These are phyloP conservation scores for Orestias chungarensis DNA, from an alignment of 2,797 vertebrate genomes.

Conservation along the genomic window DNA sequence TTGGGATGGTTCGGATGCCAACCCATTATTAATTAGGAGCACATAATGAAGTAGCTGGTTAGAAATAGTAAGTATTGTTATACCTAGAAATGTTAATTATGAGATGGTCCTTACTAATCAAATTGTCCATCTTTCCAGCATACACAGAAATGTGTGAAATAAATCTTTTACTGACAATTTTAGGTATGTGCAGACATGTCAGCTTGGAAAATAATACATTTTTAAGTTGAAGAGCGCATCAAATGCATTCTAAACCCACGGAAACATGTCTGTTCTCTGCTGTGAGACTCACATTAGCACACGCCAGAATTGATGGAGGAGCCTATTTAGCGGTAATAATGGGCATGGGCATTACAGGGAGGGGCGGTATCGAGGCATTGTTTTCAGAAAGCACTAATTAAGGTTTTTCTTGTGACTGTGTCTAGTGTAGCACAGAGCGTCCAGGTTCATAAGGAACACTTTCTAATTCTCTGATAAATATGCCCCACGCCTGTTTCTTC, in stretches of 20 bases:
- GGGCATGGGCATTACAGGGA: constrained; percentile 75
- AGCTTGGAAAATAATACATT: constrained; percentile 71
- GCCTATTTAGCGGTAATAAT: constrained; percentile 80
- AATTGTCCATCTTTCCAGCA: constrained; percentile 21
- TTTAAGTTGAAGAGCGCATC: constrained; percentile 66
- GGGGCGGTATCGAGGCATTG: constrained; percentile 69
- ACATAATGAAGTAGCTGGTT: neutral
- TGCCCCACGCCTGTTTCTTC: constrained; percentile 57
- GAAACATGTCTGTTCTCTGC: constrained; percentile 70
- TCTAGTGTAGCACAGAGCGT: constrained; percentile 43
- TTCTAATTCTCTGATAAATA: constrained; percentile 61
- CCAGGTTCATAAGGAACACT: constrained; percentile 45
- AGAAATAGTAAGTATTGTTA: neutral
- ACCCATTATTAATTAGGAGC: neutral
- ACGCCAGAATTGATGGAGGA: constrained; percentile 79
- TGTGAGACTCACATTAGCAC: constrained; percentile 75
- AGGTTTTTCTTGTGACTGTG: constrained; percentile 55
- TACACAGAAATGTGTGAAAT: constrained; percentile 40
- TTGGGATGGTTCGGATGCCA: neutral
- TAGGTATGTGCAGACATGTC: constrained; percentile 53
- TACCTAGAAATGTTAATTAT: neutral
- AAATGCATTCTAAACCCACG: constrained; percentile 71
- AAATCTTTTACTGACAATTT: constrained; percentile 26
- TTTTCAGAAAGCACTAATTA: constrained; percentile 75
- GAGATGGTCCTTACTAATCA: neutral